These are phyloP conservation scores for Bruchidius siliquastri DNA, from an alignment of 2,888 invertebrate genomes.

Conservation along the genomic window DNA sequence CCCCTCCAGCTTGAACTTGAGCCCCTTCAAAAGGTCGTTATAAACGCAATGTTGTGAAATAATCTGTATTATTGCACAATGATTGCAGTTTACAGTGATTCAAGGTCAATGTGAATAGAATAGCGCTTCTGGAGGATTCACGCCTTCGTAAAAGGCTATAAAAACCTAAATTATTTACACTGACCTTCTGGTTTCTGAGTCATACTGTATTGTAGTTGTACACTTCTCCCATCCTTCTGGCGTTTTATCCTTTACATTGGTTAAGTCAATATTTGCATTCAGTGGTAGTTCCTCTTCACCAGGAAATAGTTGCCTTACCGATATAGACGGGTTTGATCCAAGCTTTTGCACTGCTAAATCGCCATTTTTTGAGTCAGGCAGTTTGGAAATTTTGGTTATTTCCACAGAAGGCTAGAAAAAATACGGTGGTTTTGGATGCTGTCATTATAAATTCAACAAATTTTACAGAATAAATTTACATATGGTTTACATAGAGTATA, in stretches of 20 bases:
- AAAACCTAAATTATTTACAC: neutral
- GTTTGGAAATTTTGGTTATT: conserved; percentile 22
- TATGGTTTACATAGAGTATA: conserved; percentile 8
- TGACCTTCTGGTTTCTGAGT: conserved; percentile 64
- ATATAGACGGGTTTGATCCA: conserved; percentile 78
- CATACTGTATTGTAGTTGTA: conserved; percentile 73
- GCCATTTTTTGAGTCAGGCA: conserved; percentile 40
- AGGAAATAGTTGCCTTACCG: conserved; percentile 74
- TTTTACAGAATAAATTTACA: neutral
- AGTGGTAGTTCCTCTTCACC: conserved; percentile 79
- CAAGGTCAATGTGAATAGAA: too few species aligned
- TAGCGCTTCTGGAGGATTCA: too few species aligned
- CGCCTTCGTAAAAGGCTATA: too few species aligned
- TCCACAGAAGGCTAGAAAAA: conserved; percentile 24
- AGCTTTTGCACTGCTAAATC: conserved; percentile 62
- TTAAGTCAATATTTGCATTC: conserved; percentile 71
- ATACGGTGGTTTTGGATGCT: too few species aligned
- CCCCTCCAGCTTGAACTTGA: too few species aligned
- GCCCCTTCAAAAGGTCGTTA: too few species aligned
- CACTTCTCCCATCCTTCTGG: conserved; percentile 84
- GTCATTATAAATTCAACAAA: too few species aligned
- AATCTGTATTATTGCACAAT: too few species aligned
- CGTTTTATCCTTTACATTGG: conserved; percentile 65
- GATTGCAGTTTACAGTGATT: too few species aligned
- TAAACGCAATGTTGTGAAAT: too few species aligned